Conservation (phyloP, 2,113 vertebrate genomes). For the Larimichthys polyactis region DNA sequence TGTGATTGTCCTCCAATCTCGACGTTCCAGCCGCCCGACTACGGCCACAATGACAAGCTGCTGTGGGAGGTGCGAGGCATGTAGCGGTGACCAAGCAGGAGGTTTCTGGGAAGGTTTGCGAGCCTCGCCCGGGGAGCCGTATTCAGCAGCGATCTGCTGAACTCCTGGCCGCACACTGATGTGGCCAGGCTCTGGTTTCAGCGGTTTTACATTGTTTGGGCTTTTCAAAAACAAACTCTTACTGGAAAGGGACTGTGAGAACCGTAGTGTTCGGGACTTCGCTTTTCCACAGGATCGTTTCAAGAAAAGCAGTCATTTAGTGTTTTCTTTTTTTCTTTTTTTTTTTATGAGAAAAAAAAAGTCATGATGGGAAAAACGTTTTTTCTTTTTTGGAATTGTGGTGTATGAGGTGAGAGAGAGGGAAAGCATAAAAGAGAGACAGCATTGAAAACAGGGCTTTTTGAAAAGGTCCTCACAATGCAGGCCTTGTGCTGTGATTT, state of each 20-base stretch:
- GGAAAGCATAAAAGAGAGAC: constrained; percentile 67
- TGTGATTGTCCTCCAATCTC: constrained; percentile 69
- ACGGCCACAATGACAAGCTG: constrained; percentile 77
- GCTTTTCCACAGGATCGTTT: constrained; percentile 58
- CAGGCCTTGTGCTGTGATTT: constrained; percentile 84
- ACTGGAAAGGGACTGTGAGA: constrained; percentile 83
- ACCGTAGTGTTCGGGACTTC: constrained; percentile 56
- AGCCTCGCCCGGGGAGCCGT: constrained; percentile 60
- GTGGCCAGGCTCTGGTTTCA: constrained; percentile 80
- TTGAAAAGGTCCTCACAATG: constrained; percentile 82
- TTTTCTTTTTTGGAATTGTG: constrained; percentile 56
- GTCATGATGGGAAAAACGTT: constrained; percentile 57
- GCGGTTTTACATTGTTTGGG: constrained; percentile 82
- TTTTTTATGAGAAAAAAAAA: constrained; percentile 49
- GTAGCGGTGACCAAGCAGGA: constrained; percentile 68
- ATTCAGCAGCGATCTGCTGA: constrained; percentile 71
- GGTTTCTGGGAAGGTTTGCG: constrained; percentile 76
- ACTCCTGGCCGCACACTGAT: constrained; percentile 78
- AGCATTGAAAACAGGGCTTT: constrained; percentile 78
- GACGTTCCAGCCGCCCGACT: constrained; percentile 36
- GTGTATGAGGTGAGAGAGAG: constrained; percentile 74
- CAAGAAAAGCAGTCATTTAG: constrained; percentile 51
- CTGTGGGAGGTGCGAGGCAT: constrained; percentile 51
- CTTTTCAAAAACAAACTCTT: constrained; percentile 75
- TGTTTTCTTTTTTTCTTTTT: constrained; percentile 46